Evolutionary conservation across 2,797 vertebrate species (phyloP).

Genomic region (Pelochelys cantorii): DNA sequence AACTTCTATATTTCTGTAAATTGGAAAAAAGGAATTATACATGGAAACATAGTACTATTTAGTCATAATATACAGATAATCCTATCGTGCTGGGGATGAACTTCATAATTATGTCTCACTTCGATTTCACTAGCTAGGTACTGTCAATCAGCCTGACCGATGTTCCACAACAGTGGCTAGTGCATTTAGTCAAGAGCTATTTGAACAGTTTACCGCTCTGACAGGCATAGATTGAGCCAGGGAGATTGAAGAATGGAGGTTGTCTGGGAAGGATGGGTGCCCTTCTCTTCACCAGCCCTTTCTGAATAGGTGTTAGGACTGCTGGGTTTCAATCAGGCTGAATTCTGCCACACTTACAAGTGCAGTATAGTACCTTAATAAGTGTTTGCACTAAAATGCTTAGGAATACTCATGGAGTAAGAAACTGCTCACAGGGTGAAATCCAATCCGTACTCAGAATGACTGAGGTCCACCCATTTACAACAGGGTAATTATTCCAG

Average conservation of each 20-base stretch:
- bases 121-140: background rate
- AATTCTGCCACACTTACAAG: background rate
- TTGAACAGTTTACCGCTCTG: background rate
- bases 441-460: background rate
- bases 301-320: background rate
- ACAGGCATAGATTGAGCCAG: background rate
- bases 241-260: background rate
- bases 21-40: background rate
- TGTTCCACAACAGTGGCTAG: rapidly evolving
- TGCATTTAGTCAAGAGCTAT: background rate
- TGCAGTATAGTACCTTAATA: background rate
- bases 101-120: background rate
- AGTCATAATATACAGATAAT: background rate
- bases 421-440: background rate
- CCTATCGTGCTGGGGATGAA: background rate
- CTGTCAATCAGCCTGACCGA: background rate
- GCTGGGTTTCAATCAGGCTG: background rate
- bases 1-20: background rate
- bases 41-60: background rate
- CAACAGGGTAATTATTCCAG: background rate
- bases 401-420: background rate
- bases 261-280: background rate
- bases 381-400: background rate
- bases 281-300: background rate
- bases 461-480: background rate